phyloP scores from a whole-genome alignment of 2,888 invertebrate genomes.

The Melinopterus prodromus region DNA sequence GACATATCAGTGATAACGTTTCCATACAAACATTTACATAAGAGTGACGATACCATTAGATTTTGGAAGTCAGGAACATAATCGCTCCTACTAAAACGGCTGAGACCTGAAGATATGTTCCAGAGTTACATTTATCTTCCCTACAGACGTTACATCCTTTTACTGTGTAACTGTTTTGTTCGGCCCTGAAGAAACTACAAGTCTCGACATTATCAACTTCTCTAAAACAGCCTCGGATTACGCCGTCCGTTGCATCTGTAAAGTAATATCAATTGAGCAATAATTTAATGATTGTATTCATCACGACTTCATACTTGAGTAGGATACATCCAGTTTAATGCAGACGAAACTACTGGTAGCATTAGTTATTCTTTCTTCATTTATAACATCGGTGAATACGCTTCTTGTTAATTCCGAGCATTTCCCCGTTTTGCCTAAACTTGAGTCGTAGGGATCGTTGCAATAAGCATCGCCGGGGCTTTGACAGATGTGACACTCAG shows the following conservation, averaged over 20 bases:
- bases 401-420: not conserved
- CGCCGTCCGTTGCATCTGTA: not conserved
- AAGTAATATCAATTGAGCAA: not conserved
- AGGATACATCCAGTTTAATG: not conserved
- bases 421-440: not conserved
- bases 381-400: not conserved
- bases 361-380: not conserved
- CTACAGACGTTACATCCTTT: not conserved
- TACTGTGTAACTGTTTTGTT: not conserved
- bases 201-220: not conserved
- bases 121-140: not conserved
- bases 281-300: not conserved
- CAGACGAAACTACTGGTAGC: not conserved
- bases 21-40: not conserved
- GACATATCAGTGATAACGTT: not conserved
- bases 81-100: not conserved
- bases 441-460: not conserved
- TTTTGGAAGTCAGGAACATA: not conserved
- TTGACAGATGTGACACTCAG: not conserved
- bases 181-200: not conserved
- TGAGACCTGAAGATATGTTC: not conserved
- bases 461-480: not conserved
- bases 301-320: not conserved
- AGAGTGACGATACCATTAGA: not conserved
- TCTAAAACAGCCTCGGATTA: not conserved